Base-by-base conservation (phyloP, 2,888 invertebrate species). In the Andrena minutula region DNA sequence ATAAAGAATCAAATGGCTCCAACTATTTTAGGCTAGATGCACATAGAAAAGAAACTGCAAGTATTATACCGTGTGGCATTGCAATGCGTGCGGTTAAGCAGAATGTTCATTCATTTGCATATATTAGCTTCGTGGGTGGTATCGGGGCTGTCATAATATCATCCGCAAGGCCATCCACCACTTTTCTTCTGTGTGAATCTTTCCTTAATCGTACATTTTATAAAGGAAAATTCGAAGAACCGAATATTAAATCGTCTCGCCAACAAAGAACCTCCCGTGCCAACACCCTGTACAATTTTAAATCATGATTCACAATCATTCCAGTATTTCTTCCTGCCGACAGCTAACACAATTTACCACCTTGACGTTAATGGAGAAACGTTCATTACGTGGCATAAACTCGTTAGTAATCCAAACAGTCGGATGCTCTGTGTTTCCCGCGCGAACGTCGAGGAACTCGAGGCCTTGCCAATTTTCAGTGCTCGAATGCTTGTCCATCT, bases 371-470 rank as follows among this genome's bases (percentile, higher is more conserved):
- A 87, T 78, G 75, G 60, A 47, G 30, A 60, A 41, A 73, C 65
- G 74, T 56, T 84, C 61, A 75, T 80, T 75, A 75, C 61, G 78
- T 64, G 60, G 64, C 65, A 53, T 51, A 65, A 66, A 51, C 58
- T 86, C 79, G 79, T 85, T 82, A 79, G 70, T 30, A 80, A 82
- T 85, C 66, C 71, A 83, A 86, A 82, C 76, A 79, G 58, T 78
- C 63, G 66, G 61, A 80, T 73, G 53, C 28, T 70, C 53, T 12
- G 69, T 49, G 69, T 69, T 83, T 76, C 63, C 35, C 68, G 61
- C 64, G 70, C 60, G 64, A 75, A 5, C 16, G 16, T 63, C 58
- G 26, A 53, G 49, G 51, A 32, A 51, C 8, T 28, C 8, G 41
- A 74, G 41, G 5, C 35, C 23, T 56, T 23, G n/a, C 10, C 72